Conservation (phyloP, 2,113 vertebrate species). For the Paratilapia polleni region DNA sequence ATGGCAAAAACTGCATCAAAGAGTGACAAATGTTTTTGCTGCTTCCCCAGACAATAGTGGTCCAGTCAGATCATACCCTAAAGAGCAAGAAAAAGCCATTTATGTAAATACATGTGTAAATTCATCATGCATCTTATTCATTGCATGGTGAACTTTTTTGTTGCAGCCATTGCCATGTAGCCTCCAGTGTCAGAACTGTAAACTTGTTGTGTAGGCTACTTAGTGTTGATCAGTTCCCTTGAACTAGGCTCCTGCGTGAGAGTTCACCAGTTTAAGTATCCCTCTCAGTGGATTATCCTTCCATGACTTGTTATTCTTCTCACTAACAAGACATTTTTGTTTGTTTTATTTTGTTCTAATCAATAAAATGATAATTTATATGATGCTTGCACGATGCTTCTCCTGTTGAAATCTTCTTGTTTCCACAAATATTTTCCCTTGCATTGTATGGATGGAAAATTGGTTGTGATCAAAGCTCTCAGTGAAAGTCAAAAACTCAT, state of each 20-base stretch:
- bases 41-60: background rate
- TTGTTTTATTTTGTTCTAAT: too few species aligned
- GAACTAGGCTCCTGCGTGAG: background rate
- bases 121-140: background rate
- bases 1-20: background rate
- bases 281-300: background rate
- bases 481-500: background rate
- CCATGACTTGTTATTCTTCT: background rate
- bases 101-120: too few species aligned
- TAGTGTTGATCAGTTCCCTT: background rate
- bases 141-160: background rate
- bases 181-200: background rate
- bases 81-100: background rate
- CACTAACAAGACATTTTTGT: too few species aligned
- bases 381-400: too few species aligned
- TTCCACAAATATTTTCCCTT: too few species aligned
- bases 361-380: too few species aligned
- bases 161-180: background rate
- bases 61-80: too few species aligned
- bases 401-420: too few species aligned
- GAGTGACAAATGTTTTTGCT: background rate
- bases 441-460: too few species aligned
- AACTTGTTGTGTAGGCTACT: background rate
- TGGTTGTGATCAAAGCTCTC: background rate
- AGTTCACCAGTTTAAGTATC: background rate